phyloP scores from a whole-genome alignment of 2,797 vertebrate species.

The Tadarida brasiliensis region DNA sequence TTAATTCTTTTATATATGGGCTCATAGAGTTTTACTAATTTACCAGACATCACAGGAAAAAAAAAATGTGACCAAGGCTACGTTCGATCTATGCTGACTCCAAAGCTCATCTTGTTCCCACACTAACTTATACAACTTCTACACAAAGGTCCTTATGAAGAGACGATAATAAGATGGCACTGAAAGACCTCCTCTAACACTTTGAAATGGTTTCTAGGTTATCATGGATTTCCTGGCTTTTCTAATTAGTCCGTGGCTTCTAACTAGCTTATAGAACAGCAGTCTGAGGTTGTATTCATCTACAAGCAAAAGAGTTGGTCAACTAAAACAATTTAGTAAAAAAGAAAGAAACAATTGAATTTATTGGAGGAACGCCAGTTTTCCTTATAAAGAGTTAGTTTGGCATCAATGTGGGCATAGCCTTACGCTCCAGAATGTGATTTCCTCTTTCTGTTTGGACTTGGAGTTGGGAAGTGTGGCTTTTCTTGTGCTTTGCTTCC shows the following conservation, averaged over 20 bases:
- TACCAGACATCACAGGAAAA: neutral
- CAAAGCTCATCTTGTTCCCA: neutral
- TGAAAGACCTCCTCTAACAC: neutral
- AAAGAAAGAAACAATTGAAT: conserved; percentile 59
- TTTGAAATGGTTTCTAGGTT: conserved; percentile 56
- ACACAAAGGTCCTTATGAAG: neutral
- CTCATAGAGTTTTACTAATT: neutral
- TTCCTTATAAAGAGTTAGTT: neutral
- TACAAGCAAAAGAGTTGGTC: conserved; percentile 67
- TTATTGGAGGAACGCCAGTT: neutral
- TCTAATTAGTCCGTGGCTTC: conserved; percentile 33
- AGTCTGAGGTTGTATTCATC: conserved; percentile 26
- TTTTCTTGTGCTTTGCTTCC: neutral
- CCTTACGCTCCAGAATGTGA: neutral
- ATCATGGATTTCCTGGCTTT: conserved; percentile 52
- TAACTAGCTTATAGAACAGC: conserved; percentile 49
- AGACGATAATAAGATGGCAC: neutral
- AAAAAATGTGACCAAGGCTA: neutral
- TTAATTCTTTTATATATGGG: neutral
- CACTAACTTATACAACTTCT: neutral
- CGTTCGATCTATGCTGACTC: neutral
- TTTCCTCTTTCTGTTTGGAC: conserved; percentile 31
- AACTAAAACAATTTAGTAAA: conserved; percentile 68
- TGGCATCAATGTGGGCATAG: neutral
- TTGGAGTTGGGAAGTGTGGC: neutral